Evolutionary conservation across 2,113 vertebrate genomes (phyloP), one percentile per base, ranked within the genome.

Genomic region (Naja naja): DNA sequence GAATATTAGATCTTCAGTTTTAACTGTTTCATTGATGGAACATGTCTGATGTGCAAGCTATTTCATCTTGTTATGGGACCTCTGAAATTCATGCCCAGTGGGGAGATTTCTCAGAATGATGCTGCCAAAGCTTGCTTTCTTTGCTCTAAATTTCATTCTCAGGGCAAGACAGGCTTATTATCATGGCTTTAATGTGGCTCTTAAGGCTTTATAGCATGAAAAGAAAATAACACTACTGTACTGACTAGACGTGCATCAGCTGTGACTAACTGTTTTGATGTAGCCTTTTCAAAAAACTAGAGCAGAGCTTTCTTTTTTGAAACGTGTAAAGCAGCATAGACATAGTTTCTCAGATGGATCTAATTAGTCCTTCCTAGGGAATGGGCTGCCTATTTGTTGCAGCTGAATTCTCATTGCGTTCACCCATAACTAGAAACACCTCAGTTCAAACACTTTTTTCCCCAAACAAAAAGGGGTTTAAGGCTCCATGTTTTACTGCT

Each of bases 371-470:
- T 98, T 98, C 98, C 96, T 97, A 97, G 95, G 94, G 97, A 96
- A 97, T 98, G 97, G 97, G 97, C 97, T 97, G 97, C 98, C 98
- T 97, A 95, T 98, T 98, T 98, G 98, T 97, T 97, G 97, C 98
- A 97, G 98, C 97, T 98, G 97, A 98, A 98, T 98, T 98, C 97
- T 97, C 97, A 97, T 98, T 98, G 98, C 97, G 97, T 97, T 98
- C 98, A 98, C 98, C 98, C 98, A 97, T 98, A 98, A 98, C 98
- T 98, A 98, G 97, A 98, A 98, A 98, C 97, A 98, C 97, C 97
- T 98, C 97, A 96, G 98, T 98, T 99, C 98, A 98, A 98, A 98
- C 97, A 93, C 95, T 96, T 97, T 69, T 97, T 98, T 98, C 10
- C 1, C 54, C 97, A 98, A 98, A 98, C 98, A 97, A 97, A 97